These are phyloP conservation scores for Pygoscelis antarcticus DNA, from an alignment of 2,113 vertebrate species.

Conservation along the genomic window DNA sequence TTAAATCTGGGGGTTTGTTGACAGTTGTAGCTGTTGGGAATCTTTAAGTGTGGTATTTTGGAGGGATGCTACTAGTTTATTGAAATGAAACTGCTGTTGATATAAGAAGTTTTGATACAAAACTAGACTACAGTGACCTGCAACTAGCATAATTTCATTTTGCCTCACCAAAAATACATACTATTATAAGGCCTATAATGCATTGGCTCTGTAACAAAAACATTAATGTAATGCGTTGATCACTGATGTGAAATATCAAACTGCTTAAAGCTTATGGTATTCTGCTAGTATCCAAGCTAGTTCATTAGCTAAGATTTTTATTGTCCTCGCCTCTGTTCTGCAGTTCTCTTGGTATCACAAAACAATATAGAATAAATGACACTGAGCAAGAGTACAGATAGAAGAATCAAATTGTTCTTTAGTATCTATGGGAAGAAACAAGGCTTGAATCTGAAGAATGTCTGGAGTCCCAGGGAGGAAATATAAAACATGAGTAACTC, in stretches of 20 bases:
- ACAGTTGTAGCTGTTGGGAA: not conserved
- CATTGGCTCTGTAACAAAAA: not conserved
- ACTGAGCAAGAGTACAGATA: not conserved
- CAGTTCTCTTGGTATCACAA: not conserved
- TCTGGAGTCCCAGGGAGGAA: not conserved
- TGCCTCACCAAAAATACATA: not conserved
- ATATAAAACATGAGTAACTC: not conserved
- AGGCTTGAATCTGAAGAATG: not conserved
- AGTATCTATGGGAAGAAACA: not conserved
- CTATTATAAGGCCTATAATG: not conserved
- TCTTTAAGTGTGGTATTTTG: not conserved
- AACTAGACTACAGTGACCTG: not conserved
- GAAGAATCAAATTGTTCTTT: not conserved
- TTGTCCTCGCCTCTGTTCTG: not conserved
- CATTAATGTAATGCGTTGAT: not conserved
- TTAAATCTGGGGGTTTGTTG: not conserved
- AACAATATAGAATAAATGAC: not conserved
- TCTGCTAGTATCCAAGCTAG: not conserved
- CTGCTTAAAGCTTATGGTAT: not conserved
- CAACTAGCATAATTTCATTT: not conserved
- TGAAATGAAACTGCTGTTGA: not conserved
- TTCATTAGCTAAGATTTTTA: not conserved
- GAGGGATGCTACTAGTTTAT: not conserved
- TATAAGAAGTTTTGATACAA: not conserved
- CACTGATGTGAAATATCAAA: not conserved